Evolutionary conservation across 1,140 invertebrate species (phyloP), one percentile per base, ranked within the genome.

Genomic region (Cephus cinctus): DNA sequence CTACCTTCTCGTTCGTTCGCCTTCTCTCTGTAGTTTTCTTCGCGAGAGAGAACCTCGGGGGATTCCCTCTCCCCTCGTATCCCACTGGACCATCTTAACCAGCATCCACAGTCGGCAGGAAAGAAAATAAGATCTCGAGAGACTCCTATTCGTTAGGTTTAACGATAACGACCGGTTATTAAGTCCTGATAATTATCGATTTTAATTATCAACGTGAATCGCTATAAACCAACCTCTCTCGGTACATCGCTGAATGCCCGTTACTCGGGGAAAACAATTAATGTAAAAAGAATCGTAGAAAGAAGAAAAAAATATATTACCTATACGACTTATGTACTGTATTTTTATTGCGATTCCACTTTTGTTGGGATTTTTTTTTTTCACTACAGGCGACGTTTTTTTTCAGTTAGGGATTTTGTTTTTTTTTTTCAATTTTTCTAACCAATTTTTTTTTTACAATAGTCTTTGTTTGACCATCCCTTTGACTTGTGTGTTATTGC

Each of bases 81-180:
- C n/a, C n/a, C n/a, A n/a, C n/a, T n/a, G n/a, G n/a, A n/a, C n/a
- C n/a, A n/a, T n/a, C n/a, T n/a, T n/a, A n/a, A n/a, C n/a, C n/a
- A n/a, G n/a, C n/a, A n/a, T n/a, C n/a, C n/a, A n/a, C n/a, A n/a
- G n/a, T n/a, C n/a, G n/a, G 42, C 49, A 52, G 47, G 50, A 50
- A 25, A 50, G 52, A 47, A 36, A 47, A 18, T 25, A 27, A 44
- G 30, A 31, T 15, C 47, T 30, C n/a, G 23, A 43, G 43, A 38
- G 19, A 51, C 43, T 47, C 34, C 55, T 52, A 64, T 56, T 61
- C 53, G 57, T 57, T 61, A 59, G 52, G 44, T 54, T 66, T 63
- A 52, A 67, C 59, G 60, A 69, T 69, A 71, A 71, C 69, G 67
- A 67, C 59, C 55, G 59, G 61, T 69, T 69, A 70, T 70, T 66